These are phyloP conservation scores for Spinus olivaceus DNA, from an alignment of 2,797 vertebrate species.

Conservation along the genomic window DNA sequence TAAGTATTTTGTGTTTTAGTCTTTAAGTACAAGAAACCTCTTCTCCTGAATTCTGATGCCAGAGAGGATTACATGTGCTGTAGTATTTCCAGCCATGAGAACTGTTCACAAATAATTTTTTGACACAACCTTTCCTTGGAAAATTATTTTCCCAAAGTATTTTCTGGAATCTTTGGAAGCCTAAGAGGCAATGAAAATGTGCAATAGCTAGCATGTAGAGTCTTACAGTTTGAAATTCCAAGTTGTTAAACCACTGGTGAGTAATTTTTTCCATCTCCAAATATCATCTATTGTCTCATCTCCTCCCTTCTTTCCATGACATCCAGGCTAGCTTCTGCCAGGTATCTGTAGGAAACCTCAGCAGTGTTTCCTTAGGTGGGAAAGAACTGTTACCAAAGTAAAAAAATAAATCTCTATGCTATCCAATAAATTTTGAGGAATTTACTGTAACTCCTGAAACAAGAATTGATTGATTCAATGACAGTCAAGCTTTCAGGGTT, in stretches of 20 bases:
- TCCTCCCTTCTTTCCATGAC: not conserved
- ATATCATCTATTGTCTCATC: not conserved
- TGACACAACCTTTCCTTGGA: not conserved
- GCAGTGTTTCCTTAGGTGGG: not conserved
- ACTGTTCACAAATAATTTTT: not conserved
- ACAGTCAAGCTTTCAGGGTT: not conserved
- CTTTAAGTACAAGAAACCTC: not conserved
- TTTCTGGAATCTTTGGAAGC: not conserved
- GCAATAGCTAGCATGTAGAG: not conserved
- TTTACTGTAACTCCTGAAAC: not conserved
- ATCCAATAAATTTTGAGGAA: not conserved
- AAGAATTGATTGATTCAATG: not conserved
- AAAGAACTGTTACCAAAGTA: not conserved
- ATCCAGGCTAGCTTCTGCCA: not conserved
- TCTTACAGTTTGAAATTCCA: not conserved
- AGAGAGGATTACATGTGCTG: not conserved
- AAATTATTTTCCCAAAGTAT: not conserved
- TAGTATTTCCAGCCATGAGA: not conserved
- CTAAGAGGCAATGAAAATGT: not conserved
- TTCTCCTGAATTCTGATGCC: not conserved
- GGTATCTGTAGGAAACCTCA: not conserved
- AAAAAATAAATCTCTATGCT: not conserved
- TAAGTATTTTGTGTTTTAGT: not conserved
- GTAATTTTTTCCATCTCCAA: not conserved
- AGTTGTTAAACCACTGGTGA: not conserved